Evolutionary conservation across 2,888 invertebrate genomes (phyloP), one percentile per base, ranked within the genome.

Genomic region (Morpho achilles): DNA sequence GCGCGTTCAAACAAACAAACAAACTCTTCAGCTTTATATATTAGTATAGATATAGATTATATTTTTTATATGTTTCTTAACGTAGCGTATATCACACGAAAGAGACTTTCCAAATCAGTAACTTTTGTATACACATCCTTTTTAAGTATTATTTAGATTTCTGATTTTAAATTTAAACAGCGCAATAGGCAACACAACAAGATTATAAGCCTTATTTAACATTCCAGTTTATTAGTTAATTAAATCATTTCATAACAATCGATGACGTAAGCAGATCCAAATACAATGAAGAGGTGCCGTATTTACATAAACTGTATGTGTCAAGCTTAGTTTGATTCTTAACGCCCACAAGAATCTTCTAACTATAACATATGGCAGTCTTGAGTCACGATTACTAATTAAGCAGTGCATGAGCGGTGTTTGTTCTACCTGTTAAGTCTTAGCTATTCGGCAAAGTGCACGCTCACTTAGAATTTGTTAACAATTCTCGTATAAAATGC

Each of bases 371-470:
- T 56, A 56, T 62, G 61, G 53, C 50, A 47, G 44, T 54, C 50
- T 44, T 63, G 63, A 63, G 52, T 65, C 65, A 63, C 58, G 56
- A 60, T 62, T 58, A 56, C 10, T 59, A 64, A 65, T 59, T 56
- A 48, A 50, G 58, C 51, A 58, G 60, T 56, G 58, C 56, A 56
- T 43, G 58, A 50, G 49, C 51, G 49, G 53, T 60, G 51, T 57
- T 47, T 60, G 52, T 59, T 60, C 8, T 58, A 55, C 58, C 53
- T 63, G 62, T 61, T 59, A 10, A 10, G 57, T 53, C 46, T 47
- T 42, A 49, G 50, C 43, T 47, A 8, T 61, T 53, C 49, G 50
- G 48, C 55, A 54, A 55, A 55, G 53, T 55, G 61, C 57, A 61
- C 61, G 61, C 8, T 47, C 4, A 57, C 57, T n/a, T 47, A 39